Conservation (phyloP, 2,888 invertebrate genomes). For the Andricus curvator region DNA sequence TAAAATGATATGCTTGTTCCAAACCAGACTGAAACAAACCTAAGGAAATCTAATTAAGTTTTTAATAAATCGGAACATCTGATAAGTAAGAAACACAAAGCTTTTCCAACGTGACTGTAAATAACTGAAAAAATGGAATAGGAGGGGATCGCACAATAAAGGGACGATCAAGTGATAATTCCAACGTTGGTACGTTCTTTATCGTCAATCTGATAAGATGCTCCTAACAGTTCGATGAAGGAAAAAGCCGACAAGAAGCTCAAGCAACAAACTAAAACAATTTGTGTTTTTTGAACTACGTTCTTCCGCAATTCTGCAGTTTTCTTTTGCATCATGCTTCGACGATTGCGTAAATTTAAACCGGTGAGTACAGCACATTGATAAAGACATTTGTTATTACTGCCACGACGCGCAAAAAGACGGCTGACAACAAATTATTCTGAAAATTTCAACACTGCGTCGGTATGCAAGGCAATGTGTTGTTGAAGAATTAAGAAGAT, state of each 20-base stretch:
- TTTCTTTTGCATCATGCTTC: conserved; percentile 61
- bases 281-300: conserved; percentile 4
- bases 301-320: conserved; percentile 17
- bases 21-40: neutral
- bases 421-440: neutral
- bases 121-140: conserved; percentile 18
- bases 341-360: conserved; percentile 63
- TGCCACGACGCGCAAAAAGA: conserved; percentile 44
- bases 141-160: conserved; percentile 14
- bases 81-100: neutral
- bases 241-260: conserved; percentile 1
- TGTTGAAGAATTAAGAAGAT: conserved; percentile 9
- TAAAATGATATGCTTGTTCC: neutral
- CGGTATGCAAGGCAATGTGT: conserved; percentile 23
- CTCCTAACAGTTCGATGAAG: neutral
- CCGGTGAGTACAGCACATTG: conserved; percentile 61
- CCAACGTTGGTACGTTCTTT: conserved; percentile 45
- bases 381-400: conserved; percentile 14
- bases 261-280: neutral
- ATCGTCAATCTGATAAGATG: conserved; percentile 62
- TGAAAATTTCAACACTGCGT: neutral
- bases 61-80: neutral
- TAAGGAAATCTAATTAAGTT: neutral
- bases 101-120: neutral
- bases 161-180: conserved; percentile 18